Percentiles rank a stretch among this genome's conserved stretches.
These are phyloP conservation scores for Diprion similis DNA, from an alignment of 1,140 invertebrate species.

Conservation along the genomic window DNA sequence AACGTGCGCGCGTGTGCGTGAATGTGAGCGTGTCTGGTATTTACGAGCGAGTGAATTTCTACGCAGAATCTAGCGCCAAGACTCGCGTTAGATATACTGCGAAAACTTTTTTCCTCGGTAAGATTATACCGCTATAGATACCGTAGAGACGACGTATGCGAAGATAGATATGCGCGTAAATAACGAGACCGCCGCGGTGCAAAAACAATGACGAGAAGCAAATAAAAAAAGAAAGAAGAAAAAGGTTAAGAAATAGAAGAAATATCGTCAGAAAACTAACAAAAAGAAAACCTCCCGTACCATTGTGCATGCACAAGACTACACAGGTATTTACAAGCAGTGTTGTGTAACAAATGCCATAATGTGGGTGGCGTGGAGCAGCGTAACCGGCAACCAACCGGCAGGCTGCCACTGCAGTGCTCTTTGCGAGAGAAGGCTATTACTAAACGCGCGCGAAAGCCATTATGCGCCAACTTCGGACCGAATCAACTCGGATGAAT, in stretches of 20 bases:
- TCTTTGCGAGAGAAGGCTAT: background rate
- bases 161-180: background rate
- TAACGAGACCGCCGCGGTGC: background rate
- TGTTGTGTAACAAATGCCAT: constrained; percentile 22
- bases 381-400: background rate
- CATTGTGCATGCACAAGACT: too few relatives aligned
- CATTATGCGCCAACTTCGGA: background rate
- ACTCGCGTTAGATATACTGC: too few relatives aligned
- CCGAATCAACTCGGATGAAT: too few relatives aligned
- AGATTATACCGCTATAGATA: too few relatives aligned
- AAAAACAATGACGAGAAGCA: background rate
- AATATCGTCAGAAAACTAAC: background rate
- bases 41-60: background rate
- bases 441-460: background rate
- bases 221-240: background rate
- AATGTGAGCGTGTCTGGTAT: background rate
- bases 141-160: too few relatives aligned
- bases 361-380: constrained; percentile 35
- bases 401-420: background rate
- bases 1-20: background rate
- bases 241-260: background rate
- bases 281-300: background rate
- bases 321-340: background rate
- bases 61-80: too few relatives aligned
- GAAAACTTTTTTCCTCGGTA: too few relatives aligned